Percentiles rank a stretch among this genome's conserved stretches.
Conservation (phyloP, 2,113 vertebrate genomes). For the Sterna hirundo region DNA sequence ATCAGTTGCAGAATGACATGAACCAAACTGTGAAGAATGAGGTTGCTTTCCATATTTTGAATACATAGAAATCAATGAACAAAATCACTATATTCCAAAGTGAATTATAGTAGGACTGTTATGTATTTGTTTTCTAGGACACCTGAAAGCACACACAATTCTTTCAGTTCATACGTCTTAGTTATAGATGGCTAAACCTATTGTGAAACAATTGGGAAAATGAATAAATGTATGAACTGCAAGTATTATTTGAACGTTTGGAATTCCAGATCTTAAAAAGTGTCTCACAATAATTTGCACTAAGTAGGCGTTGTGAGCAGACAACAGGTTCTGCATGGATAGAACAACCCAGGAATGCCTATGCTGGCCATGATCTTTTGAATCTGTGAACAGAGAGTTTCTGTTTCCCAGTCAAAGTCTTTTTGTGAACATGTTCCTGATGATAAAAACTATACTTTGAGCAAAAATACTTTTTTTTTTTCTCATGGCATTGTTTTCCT, state of each 20-base stretch:
- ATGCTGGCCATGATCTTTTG: not conserved
- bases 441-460: not conserved
- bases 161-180: not conserved
- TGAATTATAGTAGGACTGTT: not conserved
- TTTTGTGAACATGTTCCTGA: not conserved
- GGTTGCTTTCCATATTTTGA: not conserved
- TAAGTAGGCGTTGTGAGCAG: not conserved
- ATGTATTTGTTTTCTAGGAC: not conserved
- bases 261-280: not conserved
- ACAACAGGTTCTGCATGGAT: not conserved
- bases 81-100: not conserved
- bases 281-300: not conserved
- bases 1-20: not conserved
- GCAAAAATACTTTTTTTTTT: not conserved
- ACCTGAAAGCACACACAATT: not conserved
- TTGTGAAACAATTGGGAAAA: not conserved
- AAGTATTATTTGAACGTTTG: not conserved
- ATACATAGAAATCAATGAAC: not conserved
- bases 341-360: not conserved
- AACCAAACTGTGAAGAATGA: not conserved
- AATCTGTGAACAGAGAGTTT: not conserved
- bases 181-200: not conserved
- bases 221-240: not conserved
- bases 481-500: not conserved
- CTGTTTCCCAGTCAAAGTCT: not conserved